A percentile compares a stretch with the other conserved stretches of the same genome.
phyloP scores from a whole-genome alignment of 2,888 invertebrate species.

The Eupelmus urozonus region DNA sequence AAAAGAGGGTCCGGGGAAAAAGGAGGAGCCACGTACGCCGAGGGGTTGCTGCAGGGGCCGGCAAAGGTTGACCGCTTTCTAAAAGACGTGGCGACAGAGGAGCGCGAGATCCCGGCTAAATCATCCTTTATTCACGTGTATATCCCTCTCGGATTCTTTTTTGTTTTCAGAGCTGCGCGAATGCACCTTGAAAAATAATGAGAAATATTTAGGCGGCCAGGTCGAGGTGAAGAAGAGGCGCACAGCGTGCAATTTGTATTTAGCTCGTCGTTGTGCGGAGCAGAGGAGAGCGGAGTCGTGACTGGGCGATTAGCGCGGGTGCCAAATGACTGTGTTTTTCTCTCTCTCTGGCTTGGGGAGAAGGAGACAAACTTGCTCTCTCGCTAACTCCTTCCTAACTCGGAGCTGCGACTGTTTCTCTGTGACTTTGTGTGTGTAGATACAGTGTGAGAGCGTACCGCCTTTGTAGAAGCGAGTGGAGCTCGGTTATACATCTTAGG shows the following conservation, averaged over 20 bases:
- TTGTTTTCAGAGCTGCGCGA: too few species aligned
- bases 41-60: slow-evolving; percentile 36
- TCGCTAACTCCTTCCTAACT: slow-evolving; percentile 24
- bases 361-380: neutral
- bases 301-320: slow-evolving; percentile 39
- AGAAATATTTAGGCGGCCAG: slow-evolving; percentile 39
- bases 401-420: slow-evolving; percentile 2
- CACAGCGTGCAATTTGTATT: slow-evolving; percentile 41
- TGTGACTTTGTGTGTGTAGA: neutral
- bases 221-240: slow-evolving; percentile 27
- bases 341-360: slow-evolving; percentile 15
- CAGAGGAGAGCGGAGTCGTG: neutral
- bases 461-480: neutral
- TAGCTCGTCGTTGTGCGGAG: slow-evolving; percentile 16
- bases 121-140: slow-evolving; percentile 70
- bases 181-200: slow-evolving; percentile 55
- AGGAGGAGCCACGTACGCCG: slow-evolving; percentile 30
- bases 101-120: slow-evolving; percentile 58
- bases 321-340: slow-evolving; percentile 51
- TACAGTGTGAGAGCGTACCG: too few species aligned
- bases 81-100: slow-evolving; percentile 71
- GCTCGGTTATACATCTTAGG: neutral
- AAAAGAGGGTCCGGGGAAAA: slow-evolving; percentile 35
- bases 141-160: slow-evolving; percentile 8
- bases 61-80: slow-evolving; percentile 69